Base-by-base conservation (phyloP, 2,888 invertebrate genomes). In the Philaethria dido region DNA sequence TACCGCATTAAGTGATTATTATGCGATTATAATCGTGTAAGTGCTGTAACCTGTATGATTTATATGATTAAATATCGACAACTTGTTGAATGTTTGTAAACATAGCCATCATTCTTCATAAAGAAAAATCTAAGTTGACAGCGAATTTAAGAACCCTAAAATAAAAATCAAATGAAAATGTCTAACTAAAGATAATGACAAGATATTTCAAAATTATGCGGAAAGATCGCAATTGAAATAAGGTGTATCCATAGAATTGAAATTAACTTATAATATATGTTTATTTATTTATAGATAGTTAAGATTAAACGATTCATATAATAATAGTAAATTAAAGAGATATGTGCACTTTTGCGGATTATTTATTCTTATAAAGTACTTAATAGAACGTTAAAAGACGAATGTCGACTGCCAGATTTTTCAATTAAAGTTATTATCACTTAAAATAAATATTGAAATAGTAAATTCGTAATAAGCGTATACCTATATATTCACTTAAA, bases 1-100 rank as follows among this genome's bases (percentile, higher is more conserved):
- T 61, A 39, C 18, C 14, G 42, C 44, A 42, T 36, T 33, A 55
- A 61, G 50, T 57, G 59, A 33, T 63, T 36, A 60, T 13, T 39
- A 20, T n/a, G 18, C 29, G n/a, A 60, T 45, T 47, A 42, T 52
- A 47, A 33, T 59, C 2, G 18, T 42, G 50, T 14, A 57, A 22
- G 13, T 45, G 14, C 22, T 22, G 54, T 47, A 59, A 39, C 29
- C 13, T 48, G 36, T 60, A 16, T 36, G 47, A 48, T 62, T 54
- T 45, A 59, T 63, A 39, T 57, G 47, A 64, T 63, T 57, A 45
- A 55, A 68, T 66, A 29, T 68, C 55, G 61, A 61, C 68, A 66
- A 88, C 88, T 87, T 88, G 88, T 88, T 88, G 88, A 87, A 84
- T 87, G 87, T 85, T 83, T 85, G 81, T 80, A 78, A 77, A 76